Percentiles rank a stretch among this genome's conserved stretches.
phyloP scores from a whole-genome alignment of 2,113 vertebrate genomes.

The Casuarius casuarius region DNA sequence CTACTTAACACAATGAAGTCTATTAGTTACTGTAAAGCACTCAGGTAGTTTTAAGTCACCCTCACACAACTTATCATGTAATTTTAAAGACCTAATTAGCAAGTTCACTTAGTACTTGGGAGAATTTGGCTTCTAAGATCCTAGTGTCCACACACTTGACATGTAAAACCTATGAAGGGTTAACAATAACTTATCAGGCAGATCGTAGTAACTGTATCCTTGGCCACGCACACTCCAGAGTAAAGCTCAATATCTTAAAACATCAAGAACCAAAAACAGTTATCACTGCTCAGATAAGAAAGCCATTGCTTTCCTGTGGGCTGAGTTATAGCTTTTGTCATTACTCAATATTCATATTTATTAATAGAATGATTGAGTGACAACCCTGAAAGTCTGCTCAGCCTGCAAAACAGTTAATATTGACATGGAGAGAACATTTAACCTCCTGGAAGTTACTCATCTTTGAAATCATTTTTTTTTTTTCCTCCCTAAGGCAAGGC shows the following conservation, averaged over 20 bases:
- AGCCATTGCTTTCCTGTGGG: too few species aligned
- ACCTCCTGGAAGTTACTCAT: background rate
- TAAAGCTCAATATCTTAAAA: background rate
- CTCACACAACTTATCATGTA: background rate
- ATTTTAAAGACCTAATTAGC: background rate
- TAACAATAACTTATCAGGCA: background rate
- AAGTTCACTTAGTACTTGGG: background rate
- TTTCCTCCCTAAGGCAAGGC: background rate
- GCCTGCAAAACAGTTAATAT: background rate
- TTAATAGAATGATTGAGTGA: background rate
- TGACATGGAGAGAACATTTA: background rate
- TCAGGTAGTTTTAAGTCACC: background rate
- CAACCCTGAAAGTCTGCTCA: background rate
- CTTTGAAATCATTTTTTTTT: background rate
- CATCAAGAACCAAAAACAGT: background rate
- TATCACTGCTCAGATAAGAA: background rate
- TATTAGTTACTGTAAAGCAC: background rate
- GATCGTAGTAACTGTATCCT: background rate
- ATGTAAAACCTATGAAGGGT: background rate
- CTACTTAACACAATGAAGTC: background rate
- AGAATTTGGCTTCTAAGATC: background rate
- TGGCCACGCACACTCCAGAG: background rate
- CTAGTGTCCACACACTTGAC: background rate
- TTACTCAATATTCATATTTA: background rate
- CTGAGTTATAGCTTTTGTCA: background rate